A percentile compares a stretch with the other conserved stretches of the same genome.
These are phyloP conservation scores for Acromyrmex charruanus DNA, from an alignment of 1,140 invertebrate species.

Conservation along the genomic window DNA sequence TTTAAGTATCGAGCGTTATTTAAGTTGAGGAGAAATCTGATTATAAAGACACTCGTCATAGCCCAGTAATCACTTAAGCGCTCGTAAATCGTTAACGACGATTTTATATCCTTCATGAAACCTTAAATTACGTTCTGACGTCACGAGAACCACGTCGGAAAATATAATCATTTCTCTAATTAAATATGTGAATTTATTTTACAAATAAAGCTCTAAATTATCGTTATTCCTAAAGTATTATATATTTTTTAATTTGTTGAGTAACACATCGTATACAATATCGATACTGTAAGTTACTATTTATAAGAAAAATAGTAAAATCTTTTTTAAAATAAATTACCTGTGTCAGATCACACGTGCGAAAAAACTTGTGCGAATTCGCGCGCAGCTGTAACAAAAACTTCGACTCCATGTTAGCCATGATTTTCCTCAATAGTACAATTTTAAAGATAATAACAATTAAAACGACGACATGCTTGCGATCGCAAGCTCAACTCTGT, in stretches of 20 bases:
- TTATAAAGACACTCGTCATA: not conserved
- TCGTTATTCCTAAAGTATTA: not conserved
- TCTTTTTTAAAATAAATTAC: not conserved
- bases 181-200: constrained; percentile 20
- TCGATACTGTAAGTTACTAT: not conserved
- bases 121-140: not conserved
- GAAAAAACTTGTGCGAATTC: not conserved
- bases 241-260: not conserved
- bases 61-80: not conserved
- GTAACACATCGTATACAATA: not conserved
- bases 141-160: not conserved
- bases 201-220: not conserved
- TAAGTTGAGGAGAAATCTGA: not conserved
- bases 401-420: not conserved
- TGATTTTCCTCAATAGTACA: constrained; percentile 27
- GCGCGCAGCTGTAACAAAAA: constrained; percentile 1
- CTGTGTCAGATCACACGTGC: not conserved
- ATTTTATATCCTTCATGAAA: constrained; percentile 21
- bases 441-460: constrained; percentile 39
- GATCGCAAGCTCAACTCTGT: constrained; percentile 26
- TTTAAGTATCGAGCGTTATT: not conserved
- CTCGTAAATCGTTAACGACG: constrained; percentile 10
- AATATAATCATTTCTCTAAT: not conserved
- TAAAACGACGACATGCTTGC: constrained; percentile 19
- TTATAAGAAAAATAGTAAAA: not conserved